Base-by-base conservation (phyloP, 1,140 invertebrate genomes). In the Whitmania pigra region DNA sequence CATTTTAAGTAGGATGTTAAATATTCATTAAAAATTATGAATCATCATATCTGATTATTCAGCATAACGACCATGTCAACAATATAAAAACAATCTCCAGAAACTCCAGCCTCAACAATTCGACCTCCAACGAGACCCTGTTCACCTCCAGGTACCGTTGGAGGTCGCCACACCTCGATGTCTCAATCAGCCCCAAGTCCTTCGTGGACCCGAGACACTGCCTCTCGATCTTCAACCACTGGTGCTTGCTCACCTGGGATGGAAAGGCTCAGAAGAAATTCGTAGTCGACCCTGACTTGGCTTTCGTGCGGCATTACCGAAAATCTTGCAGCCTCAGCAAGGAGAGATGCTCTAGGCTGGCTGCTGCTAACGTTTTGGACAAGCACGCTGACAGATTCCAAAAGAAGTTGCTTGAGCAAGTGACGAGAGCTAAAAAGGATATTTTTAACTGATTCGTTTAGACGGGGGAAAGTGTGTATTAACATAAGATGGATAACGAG, bases 211-310 rank as follows among this genome's bases (percentile, higher is more conserved):
- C 72, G 13, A 43, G 31, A 4, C 20, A 29, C 9, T 73, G 72
- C 25, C 54, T 69, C 20, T 72, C 71, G 15, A n/a, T 72, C 57
- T 66, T 72, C 25, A 72, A 67, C 57, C 71, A 66, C 36, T 36
- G 11, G 2, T 72, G 63, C 15, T 67, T 40, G 6, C 4, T 49
- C 25, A 22, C 27, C 43, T 49, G 43, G 43, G 43, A 4, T 3
- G 31, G 31, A 25, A 20, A 25, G 20, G 5, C 67, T 25, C 43
- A 18, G n/a, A 40, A 43, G 9, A 25, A 40, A 11, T 18, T 13
- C 43, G 5, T 49, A 13, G 43, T 49, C 43, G 43, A 49, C 43
- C 43, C 43, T 17, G 43, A 11, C 43, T 4, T 20, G 69, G 31
- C 31, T 11, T 29, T 36, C 40, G 25, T 40, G 17, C 49, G 53